Percentiles rank a stretch among this genome's conserved stretches.
phyloP scores from a whole-genome alignment of 2,113 vertebrate species.

The Etia nguti region DNA sequence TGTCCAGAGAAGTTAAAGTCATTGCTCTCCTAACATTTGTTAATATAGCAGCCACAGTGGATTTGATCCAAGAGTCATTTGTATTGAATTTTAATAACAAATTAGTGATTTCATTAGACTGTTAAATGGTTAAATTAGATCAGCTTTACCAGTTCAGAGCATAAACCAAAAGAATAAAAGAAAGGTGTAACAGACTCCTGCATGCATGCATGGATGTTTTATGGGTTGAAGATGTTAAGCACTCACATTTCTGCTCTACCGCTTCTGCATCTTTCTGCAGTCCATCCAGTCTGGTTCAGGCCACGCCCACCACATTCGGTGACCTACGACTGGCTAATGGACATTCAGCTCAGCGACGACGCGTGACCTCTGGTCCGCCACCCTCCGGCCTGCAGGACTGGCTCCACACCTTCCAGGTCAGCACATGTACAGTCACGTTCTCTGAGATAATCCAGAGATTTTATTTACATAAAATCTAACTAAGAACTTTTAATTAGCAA shows the following conservation, averaged over 20 bases:
- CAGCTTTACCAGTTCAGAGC: background rate
- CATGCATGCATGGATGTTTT: background rate
- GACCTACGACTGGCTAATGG: conserved; percentile 93
- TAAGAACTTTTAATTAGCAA: background rate
- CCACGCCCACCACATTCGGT: conserved; percentile 92
- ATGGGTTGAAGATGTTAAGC: background rate
- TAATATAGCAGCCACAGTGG: background rate
- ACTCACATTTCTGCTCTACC: background rate
- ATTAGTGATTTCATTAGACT: background rate
- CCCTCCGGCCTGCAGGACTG: conserved; percentile 94
- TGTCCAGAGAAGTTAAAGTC: background rate
- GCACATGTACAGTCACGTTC: rapidly evolving
- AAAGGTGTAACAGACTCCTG: background rate
- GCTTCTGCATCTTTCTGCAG: conserved; percentile 50
- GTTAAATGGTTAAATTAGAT: background rate
- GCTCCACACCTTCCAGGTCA: conserved; percentile 96
- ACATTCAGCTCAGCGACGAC: conserved; percentile 88
- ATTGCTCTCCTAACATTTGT: background rate
- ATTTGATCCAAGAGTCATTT: background rate
- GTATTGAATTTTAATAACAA: background rate
- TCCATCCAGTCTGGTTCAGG: conserved; percentile 85
- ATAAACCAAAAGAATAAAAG: background rate
- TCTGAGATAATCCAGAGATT: background rate
- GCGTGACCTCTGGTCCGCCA: conserved; percentile 88
- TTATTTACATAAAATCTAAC: background rate